phyloP scores from a whole-genome alignment of 2,888 invertebrate species.

The Nycteola revayana region DNA sequence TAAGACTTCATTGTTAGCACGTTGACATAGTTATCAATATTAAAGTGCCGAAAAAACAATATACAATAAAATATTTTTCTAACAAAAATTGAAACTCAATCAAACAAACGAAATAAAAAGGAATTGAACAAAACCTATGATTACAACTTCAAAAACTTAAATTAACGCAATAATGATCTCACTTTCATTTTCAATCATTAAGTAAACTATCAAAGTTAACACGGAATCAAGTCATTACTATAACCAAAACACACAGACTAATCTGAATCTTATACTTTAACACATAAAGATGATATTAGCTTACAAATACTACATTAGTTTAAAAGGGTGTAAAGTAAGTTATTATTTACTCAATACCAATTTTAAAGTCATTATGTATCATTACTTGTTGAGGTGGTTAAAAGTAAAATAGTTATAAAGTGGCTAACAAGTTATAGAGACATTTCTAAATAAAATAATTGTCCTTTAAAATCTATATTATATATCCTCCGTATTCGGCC shows the following conservation, averaged over 20 bases:
- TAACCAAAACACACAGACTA: neutral
- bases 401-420: no score
- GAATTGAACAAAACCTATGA: slow-evolving; percentile 11
- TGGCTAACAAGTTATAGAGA: no score
- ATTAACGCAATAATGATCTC: slow-evolving; percentile 20
- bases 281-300: slow-evolving; percentile 1
- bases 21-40: no score
- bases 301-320: slow-evolving; percentile 10
- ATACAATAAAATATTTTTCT: no score
- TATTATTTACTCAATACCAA: slow-evolving; percentile 31
- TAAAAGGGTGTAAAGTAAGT: slow-evolving; percentile 36
- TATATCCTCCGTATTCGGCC: no score
- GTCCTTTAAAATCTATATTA: no score
- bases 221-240: slow-evolving; percentile 55
- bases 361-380: slow-evolving; percentile 47
- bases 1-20: no score
- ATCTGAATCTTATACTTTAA: fast-evolving
- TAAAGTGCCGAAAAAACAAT: no score
- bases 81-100: no score
- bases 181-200: slow-evolving; percentile 27
- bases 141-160: slow-evolving; percentile 19
- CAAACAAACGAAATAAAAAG: neutral
- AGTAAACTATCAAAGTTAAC: slow-evolving; percentile 24
- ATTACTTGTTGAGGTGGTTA: no score
- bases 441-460: no score